These are phyloP conservation scores for Muntiacus reevesi DNA, from an alignment of 2,113 vertebrate genomes.

Conservation along the genomic window DNA sequence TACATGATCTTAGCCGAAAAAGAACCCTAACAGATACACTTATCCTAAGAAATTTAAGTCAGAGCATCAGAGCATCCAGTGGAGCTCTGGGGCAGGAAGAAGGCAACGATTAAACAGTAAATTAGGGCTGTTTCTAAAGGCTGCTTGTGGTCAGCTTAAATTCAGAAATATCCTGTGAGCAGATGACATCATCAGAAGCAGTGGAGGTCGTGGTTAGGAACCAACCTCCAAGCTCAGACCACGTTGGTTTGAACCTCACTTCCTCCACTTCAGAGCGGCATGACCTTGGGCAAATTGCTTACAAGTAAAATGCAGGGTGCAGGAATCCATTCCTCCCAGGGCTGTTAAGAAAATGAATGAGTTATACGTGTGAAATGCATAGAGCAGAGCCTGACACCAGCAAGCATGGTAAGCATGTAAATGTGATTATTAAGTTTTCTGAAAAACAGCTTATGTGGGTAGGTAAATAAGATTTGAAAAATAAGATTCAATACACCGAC, in stretches of 20 bases:
- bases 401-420: neutral
- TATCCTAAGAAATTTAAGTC: neutral
- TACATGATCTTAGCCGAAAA: neutral
- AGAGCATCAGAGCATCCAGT: neutral
- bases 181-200: neutral
- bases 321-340: neutral
- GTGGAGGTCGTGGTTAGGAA: neutral
- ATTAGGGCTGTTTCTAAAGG: neutral
- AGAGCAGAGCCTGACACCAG: neutral
- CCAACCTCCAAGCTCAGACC: neutral
- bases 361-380: neutral
- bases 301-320: neutral
- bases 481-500: neutral
- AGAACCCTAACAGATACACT: neutral
- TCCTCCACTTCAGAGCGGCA: neutral
- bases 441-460: neutral
- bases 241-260: neutral
- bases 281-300: neutral
- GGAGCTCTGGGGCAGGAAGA: rapidly evolving
- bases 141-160: neutral
- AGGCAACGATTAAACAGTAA: too few species aligned
- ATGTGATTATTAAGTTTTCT: neutral
- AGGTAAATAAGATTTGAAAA: neutral
- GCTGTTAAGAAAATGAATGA: neutral
- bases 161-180: neutral